phyloP scores from a whole-genome alignment of 2,113 vertebrate species.

The Lanius collurio region DNA sequence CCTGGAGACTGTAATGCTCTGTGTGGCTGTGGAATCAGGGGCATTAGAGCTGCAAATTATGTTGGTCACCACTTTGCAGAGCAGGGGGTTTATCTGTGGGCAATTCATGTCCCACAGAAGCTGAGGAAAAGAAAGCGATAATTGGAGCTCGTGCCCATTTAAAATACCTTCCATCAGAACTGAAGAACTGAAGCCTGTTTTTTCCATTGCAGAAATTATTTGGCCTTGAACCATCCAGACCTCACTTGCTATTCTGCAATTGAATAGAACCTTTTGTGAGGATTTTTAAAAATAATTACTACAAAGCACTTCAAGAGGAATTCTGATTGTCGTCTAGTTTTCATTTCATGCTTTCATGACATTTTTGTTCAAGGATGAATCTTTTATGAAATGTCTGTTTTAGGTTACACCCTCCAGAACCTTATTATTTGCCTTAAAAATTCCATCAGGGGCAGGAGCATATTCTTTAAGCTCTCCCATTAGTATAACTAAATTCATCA shows the following conservation, averaged over 20 bases:
- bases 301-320: conserved; percentile 62
- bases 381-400: conserved; percentile 70
- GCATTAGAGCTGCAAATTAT: background rate
- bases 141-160: conserved; percentile 40
- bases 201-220: conserved; percentile 54
- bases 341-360: conserved; percentile 60
- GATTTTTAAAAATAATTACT: conserved; percentile 60
- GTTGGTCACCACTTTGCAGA: background rate
- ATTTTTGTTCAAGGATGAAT: conserved; percentile 67
- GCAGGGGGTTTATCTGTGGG: conserved; percentile 18
- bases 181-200: conserved; percentile 46
- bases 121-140: conserved; percentile 8
- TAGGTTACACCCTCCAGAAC: conserved; percentile 68
- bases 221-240: conserved; percentile 49
- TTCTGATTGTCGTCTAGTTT: conserved; percentile 60
- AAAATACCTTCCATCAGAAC: conserved; percentile 36
- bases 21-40: background rate
- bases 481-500: conserved; percentile 64
- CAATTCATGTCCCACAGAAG: conserved; percentile 36
- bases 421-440: conserved; percentile 66
- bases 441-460: conserved; percentile 23
- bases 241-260: conserved; percentile 58
- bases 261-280: conserved; percentile 63
- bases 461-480: conserved; percentile 43
- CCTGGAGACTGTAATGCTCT: rapidly evolving